These are phyloP conservation scores for Limenitis camilla DNA, from an alignment of 2,888 invertebrate species.

Conservation along the genomic window DNA sequence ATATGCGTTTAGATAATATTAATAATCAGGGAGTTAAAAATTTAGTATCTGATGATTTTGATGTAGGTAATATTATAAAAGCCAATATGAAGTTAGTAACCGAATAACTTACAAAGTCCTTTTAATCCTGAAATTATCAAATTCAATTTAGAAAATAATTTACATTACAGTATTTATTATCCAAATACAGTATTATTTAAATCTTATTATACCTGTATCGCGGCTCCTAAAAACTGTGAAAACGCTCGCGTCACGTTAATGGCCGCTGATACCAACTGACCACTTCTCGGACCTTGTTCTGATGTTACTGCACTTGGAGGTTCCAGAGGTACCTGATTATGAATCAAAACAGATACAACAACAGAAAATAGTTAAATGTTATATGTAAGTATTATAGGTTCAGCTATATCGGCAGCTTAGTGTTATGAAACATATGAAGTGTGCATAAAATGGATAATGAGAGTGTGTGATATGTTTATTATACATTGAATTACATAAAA, in stretches of 20 bases:
- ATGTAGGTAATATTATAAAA: not conserved
- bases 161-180: no score
- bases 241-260: slow-evolving; percentile 85
- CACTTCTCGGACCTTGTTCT: slow-evolving; percentile 54
- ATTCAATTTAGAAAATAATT: slow-evolving; percentile 1
- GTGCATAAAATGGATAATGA: no score
- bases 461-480: no score
- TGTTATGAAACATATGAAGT: no score
- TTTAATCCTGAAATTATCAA: slow-evolving; percentile 16
- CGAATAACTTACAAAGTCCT: slow-evolving; percentile 3
- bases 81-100: slow-evolving; percentile 1
- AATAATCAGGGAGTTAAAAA: not conserved
- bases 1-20: not conserved
- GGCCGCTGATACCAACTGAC: slow-evolving; percentile 79
- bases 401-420: not conserved
- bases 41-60: slow-evolving; percentile 2
- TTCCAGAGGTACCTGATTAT: slow-evolving; percentile 59
- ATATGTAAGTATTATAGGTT: not conserved
- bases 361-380: not conserved
- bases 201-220: slow-evolving; percentile 79
- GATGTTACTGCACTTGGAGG: slow-evolving; percentile 58
- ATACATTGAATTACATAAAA: no score
- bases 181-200: no score
- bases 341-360: not conserved
- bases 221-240: slow-evolving; percentile 84